phyloP scores from a whole-genome alignment of 2,113 vertebrate species.

The Pteronura brasiliensis region DNA sequence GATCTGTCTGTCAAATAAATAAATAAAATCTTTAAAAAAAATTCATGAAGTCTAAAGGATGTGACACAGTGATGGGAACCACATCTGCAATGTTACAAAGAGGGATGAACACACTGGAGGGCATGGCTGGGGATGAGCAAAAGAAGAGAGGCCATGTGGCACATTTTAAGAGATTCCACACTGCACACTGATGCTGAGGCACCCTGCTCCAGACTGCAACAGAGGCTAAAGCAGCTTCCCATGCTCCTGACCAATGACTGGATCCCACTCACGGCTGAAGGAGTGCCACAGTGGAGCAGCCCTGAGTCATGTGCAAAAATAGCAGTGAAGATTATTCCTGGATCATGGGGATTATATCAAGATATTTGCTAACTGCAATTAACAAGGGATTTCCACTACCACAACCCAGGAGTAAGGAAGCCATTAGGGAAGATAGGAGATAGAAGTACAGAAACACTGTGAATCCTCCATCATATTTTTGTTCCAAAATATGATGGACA shows the following conservation, averaged over 20 bases:
- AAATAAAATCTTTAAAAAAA: neutral
- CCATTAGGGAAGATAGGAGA: fast-evolving
- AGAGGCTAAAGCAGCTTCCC: neutral
- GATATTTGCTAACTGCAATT: neutral
- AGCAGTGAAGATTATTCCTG: neutral
- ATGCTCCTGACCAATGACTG: neutral
- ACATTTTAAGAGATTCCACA: neutral
- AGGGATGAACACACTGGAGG: neutral
- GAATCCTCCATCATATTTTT: neutral
- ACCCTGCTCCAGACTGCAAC: neutral
- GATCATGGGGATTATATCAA: neutral
- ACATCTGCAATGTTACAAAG: neutral
- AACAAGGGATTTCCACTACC: neutral
- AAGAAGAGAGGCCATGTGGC: neutral
- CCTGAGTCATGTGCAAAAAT: neutral
- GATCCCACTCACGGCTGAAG: neutral
- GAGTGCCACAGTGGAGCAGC: neutral
- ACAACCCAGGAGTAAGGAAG: neutral
- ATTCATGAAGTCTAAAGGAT: neutral
- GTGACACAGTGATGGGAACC: neutral
- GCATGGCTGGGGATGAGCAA: neutral
- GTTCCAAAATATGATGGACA: neutral
- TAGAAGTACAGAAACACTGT: neutral
- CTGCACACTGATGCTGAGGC: neutral
- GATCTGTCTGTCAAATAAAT: too few relatives aligned